phyloP scores from a whole-genome alignment of 2,797 vertebrate genomes.

The Sphenodon punctatus region DNA sequence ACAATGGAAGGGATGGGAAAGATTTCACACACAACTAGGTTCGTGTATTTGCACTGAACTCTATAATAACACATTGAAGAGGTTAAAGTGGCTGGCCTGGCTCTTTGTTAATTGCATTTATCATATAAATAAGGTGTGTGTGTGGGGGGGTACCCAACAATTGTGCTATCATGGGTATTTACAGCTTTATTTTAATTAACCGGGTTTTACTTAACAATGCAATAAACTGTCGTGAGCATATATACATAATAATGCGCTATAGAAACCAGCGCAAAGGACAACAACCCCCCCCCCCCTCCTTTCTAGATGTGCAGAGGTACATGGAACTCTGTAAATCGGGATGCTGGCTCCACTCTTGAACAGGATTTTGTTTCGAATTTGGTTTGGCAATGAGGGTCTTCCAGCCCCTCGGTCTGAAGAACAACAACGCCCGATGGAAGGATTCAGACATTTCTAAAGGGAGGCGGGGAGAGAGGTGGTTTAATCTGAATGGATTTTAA shows the following conservation, averaged over 20 bases:
- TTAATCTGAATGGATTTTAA: constrained; percentile 66
- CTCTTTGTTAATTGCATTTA: constrained; percentile 64
- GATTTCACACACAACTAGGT: background rate
- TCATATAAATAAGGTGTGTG: constrained; percentile 56
- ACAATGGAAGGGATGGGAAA: background rate
- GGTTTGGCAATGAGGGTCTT: background rate
- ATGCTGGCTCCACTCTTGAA: constrained; percentile 25
- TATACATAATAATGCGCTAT: constrained; percentile 47
- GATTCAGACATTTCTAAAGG: constrained; percentile 16
- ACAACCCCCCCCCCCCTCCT: background rate
- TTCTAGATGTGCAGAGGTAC: background rate
- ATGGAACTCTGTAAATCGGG: background rate
- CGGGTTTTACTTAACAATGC: constrained; percentile 60
- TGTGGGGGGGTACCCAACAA: constrained; percentile 59
- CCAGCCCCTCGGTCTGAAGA: constrained; percentile 30
- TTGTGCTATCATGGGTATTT: constrained; percentile 67
- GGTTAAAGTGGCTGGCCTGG: constrained; percentile 41
- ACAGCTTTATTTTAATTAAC: constrained; percentile 75
- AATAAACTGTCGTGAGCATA: constrained; percentile 51
- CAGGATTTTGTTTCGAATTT: background rate
- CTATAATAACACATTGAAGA: constrained; percentile 55
- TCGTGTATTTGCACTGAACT: constrained; percentile 39
- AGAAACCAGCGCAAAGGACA: constrained; percentile 30
- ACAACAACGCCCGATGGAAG: constrained; percentile 22
- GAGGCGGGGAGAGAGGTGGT: constrained; percentile 51